A percentile compares a stretch with the other conserved stretches of the same genome.
phyloP scores from a whole-genome alignment of 2,797 vertebrate genomes.

The Tenualosa thibaudeaui region DNA sequence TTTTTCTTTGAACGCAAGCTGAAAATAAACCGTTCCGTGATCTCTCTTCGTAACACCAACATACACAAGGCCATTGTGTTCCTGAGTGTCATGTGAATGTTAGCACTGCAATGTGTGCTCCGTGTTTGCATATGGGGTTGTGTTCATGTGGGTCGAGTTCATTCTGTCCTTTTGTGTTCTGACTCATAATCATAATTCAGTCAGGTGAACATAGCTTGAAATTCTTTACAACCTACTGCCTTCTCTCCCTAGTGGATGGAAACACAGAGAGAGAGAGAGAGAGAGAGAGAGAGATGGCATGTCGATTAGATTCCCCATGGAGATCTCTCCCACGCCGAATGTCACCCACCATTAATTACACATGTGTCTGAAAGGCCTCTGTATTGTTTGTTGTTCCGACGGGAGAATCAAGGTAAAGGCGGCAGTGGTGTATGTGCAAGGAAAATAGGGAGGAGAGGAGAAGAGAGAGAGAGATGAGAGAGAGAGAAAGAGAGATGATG shows the following conservation, averaged over 20 bases:
- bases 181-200: background rate
- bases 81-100: background rate
- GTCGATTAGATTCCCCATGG: slow-evolving; percentile 9
- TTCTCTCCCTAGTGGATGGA: background rate
- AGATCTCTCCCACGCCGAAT: slow-evolving; percentile 51
- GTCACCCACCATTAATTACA: slow-evolving; percentile 65
- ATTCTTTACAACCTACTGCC: background rate
- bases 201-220: background rate
- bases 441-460: background rate
- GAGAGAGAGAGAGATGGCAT: background rate
- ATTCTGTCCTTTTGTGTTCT: background rate
- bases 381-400: slow-evolving; percentile 42
- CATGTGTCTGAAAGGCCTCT: slow-evolving; percentile 45
- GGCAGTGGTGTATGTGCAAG: slow-evolving; percentile 10
- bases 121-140: background rate
- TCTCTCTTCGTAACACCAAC: background rate
- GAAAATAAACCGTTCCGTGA: background rate
- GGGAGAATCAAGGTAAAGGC: slow-evolving; percentile 50
- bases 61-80: background rate
- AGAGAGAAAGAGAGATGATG: background rate
- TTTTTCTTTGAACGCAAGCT: background rate
- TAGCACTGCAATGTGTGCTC: background rate
- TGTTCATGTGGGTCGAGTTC: background rate
- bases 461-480: background rate
- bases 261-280: background rate